Conservation (phyloP, 64 coral and sea anemone genomes). For the Hydrozoanthus tunicans region DNA sequence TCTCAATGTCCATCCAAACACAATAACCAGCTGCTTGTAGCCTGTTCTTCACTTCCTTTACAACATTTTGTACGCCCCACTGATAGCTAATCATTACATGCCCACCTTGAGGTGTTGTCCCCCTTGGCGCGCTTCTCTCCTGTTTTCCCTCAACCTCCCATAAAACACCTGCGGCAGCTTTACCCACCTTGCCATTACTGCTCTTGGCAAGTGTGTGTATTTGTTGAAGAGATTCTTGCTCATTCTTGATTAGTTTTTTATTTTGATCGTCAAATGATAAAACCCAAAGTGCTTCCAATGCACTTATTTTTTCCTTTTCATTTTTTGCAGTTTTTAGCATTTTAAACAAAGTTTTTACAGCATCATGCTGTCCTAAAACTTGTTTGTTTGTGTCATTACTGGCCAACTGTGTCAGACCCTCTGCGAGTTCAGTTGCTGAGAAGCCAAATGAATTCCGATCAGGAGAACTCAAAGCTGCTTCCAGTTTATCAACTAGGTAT, state of each 20-base stretch:
- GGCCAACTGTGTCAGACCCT: slow-evolving; percentile 63
- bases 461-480: neutral
- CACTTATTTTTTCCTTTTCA: slow-evolving; percentile 46
- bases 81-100: slow-evolving; percentile 71
- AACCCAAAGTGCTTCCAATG: slow-evolving; percentile 44
- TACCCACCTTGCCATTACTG: slow-evolving; percentile 18
- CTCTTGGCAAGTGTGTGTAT: slow-evolving; percentile 7
- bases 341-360: slow-evolving; percentile 31
- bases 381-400: slow-evolving; percentile 66
- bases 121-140: neutral
- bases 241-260: slow-evolving; percentile 30
- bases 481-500: neutral
- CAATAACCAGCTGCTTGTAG: slow-evolving; percentile 39
- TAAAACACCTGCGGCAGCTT: slow-evolving; percentile 55
- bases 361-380: slow-evolving; percentile 52
- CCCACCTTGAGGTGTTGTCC: neutral
- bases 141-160: slow-evolving; percentile 65
- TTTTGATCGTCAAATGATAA: slow-evolving; percentile 66
- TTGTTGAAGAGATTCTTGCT: neutral
- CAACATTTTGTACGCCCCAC: slow-evolving; percentile 36
- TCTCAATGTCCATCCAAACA: slow-evolving; percentile 68
- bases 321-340: slow-evolving; percentile 51
- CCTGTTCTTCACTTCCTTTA: slow-evolving; percentile 53
- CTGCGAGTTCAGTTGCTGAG: slow-evolving; percentile 60
- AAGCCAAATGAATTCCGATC: slow-evolving; percentile 13